Conservation (phyloP, 2,113 vertebrate genomes). For the Melospiza georgiana region DNA sequence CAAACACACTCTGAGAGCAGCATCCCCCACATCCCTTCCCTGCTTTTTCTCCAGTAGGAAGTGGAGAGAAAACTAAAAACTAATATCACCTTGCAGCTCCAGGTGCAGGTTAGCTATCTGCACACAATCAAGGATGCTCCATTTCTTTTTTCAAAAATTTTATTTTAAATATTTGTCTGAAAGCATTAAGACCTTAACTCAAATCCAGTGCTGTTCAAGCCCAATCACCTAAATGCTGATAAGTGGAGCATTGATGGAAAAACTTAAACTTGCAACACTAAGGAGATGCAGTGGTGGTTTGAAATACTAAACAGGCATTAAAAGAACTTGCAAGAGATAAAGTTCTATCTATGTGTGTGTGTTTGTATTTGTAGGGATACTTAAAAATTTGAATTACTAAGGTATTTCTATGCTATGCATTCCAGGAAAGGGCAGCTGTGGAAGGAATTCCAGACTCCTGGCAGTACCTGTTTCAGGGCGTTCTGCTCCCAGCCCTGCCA, state of each 20-base stretch:
- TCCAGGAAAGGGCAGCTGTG: background rate
- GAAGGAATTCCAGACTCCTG: background rate
- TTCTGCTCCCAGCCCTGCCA: slow-evolving; percentile 93
- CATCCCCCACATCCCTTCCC: no score
- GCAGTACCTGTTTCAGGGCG: slow-evolving; percentile 89
- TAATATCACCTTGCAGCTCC: background rate
- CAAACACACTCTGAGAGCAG: background rate
- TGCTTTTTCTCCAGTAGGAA: background rate
- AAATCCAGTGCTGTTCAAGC: background rate
- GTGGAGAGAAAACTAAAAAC: background rate
- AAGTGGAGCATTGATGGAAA: background rate
- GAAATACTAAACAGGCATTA: background rate
- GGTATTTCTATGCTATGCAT: background rate
- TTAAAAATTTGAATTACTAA: background rate
- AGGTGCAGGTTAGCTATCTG: background rate
- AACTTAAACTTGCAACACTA: background rate
- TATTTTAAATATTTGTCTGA: background rate
- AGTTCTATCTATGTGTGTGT: background rate
- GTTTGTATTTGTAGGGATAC: background rate
- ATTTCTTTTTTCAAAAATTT: background rate
- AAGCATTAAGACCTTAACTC: background rate
- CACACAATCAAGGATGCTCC: background rate
- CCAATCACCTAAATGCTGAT: background rate
- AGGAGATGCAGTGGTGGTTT: background rate
- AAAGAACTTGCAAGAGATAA: background rate